Base-by-base conservation (phyloP, 2,797 vertebrate species). In the Loriculus beryllinus region DNA sequence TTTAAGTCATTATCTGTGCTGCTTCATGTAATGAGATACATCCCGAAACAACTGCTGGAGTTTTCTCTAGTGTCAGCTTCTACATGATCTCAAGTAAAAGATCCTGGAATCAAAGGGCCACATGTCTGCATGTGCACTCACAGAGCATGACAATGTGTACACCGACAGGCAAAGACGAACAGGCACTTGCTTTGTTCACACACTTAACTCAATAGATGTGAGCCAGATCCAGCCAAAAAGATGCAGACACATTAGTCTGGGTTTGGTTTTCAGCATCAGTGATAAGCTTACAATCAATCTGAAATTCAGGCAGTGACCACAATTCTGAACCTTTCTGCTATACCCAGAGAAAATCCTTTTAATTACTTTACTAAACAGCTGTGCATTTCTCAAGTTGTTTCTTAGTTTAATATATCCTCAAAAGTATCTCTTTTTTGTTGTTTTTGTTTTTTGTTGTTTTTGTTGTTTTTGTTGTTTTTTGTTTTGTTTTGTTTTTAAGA, bases 61-160 rank as follows among this genome's bases (percentile, higher is more conserved):
- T 62, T 54, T 45, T 31, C 45, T 77, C 56, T 39, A 8, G 19
- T 26, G 39, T 39, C 57, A 65, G 48, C 39, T 72, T 78, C 71
- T 63, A 10, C 23, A 2, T 2, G 3, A 31, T 60, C 62, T 82
- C 23, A 47, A 74, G 56, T 45, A 63, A 69, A 59, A 82, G 35
- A 57, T 31, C 12, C 25, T 21, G 76, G 49, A 87, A 70, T 23
- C 37, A 23, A 67, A 80, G 69, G 37, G 65, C 43, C 79, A 51
- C 39, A 10, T 4, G 21, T 45, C 59, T 45, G 48, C 29, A 7
- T 7, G 45, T n/a, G 69, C 64, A 62, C 0, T 2, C 26, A 33
- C 14, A 59, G 35, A 63, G 33, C 42, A 3, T 8, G 19, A 25
- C 10, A 16, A 49, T 0, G 0, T 23, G 23, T 16, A 5, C 0